phyloP scores from a whole-genome alignment of 1,140 invertebrate genomes.

The Yoshiicerus persimilis region DNA sequence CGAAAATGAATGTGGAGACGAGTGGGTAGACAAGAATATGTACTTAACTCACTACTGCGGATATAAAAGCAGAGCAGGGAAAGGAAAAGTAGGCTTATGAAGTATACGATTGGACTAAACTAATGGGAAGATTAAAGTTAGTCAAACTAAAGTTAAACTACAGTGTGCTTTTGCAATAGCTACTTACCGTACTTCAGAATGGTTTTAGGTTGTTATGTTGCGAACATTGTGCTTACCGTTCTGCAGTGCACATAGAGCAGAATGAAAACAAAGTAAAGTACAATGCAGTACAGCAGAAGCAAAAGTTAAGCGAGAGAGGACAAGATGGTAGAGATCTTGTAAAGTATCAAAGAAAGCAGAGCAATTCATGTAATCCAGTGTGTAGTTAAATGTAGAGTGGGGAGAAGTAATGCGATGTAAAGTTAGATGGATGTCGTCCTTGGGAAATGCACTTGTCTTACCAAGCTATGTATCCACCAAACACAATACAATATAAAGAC shows the following conservation, averaged over 20 bases:
- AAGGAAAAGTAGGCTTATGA: background rate
- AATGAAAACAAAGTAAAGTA: background rate
- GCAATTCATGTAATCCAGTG: constrained; percentile 4
- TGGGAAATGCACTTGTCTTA: constrained; percentile 4
- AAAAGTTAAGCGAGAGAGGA: constrained; percentile 3
- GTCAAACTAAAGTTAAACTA: background rate
- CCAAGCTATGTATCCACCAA: background rate
- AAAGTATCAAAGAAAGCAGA: background rate
- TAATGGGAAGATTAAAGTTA: constrained; percentile 8
- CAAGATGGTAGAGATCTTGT: background rate
- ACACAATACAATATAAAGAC: background rate
- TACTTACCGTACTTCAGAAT: background rate
- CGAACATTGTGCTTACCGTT: background rate
- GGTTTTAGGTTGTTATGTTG: background rate
- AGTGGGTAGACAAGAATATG: background rate
- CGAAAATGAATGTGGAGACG: background rate
- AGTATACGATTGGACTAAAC: background rate
- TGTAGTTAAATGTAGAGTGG: constrained; percentile 10
- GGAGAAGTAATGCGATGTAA: background rate
- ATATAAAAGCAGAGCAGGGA: background rate
- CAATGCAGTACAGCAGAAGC: background rate
- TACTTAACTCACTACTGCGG: background rate
- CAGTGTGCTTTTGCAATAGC: background rate
- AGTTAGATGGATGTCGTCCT: background rate
- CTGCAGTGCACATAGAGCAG: background rate